Conservation (phyloP, 2,113 vertebrate genomes). For the Sardina pilchardus region DNA sequence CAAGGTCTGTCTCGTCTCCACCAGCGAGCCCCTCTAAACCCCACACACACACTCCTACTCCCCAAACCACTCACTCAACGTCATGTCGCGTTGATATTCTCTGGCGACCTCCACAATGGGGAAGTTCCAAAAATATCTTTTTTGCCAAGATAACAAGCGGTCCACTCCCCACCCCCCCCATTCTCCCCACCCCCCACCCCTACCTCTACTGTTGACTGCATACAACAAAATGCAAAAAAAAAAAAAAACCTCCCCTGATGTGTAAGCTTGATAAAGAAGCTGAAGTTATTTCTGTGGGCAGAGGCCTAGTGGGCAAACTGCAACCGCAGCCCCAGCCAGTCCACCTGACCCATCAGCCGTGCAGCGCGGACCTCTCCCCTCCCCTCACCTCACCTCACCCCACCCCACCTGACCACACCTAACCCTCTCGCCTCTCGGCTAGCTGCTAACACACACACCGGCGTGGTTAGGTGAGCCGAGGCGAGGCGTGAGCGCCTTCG, state of each 20-base stretch:
- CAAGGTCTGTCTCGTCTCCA: not conserved
- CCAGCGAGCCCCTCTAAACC: not conserved
- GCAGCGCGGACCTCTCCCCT: not conserved
- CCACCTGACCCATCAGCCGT: not conserved
- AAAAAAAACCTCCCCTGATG: constrained; percentile 52
- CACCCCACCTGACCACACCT: not conserved
- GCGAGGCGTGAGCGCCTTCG: constrained; percentile 62
- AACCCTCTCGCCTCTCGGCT: not conserved
- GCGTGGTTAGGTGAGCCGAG: constrained; percentile 67
- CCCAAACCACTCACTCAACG: not conserved
- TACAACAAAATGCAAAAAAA: not conserved
- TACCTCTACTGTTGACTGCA: constrained; percentile 16
- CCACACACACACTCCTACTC: not conserved
- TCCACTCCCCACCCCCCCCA: not conserved
- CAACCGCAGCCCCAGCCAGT: constrained; percentile 18
- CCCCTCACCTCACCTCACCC: constrained; percentile 17
- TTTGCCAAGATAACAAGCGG: not conserved
- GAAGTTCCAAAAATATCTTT: not conserved
- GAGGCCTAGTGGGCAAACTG: constrained; percentile 45
- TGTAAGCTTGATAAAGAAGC: constrained; percentile 64
- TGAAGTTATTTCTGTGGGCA: constrained; percentile 56
- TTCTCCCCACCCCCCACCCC: not conserved
- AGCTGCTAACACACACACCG: constrained; percentile 23
- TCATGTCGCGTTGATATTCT: not conserved
- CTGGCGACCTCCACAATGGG: not conserved